A percentile compares a stretch with the other conserved stretches of the same genome.
phyloP scores from a whole-genome alignment of 2,888 invertebrate species.

The Cheilosia grossa region DNA sequence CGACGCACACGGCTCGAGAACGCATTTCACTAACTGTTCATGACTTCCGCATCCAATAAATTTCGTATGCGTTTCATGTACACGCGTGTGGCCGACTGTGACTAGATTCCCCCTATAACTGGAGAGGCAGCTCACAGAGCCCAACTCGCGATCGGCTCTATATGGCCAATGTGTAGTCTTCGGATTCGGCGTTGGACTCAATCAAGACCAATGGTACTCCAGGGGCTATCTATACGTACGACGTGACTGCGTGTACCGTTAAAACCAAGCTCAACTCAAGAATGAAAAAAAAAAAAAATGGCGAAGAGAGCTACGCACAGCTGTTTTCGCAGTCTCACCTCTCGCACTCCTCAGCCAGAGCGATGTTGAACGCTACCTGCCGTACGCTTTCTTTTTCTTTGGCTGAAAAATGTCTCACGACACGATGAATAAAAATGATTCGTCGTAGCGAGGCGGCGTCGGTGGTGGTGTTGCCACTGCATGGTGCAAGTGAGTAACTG shows the following conservation, averaged over 20 bases:
- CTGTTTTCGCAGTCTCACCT: constrained; percentile 5
- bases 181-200: constrained; percentile 51
- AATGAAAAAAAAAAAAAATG: neutral
- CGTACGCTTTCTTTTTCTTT: constrained; percentile 48
- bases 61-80: constrained; percentile 71
- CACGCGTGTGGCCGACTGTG: constrained; percentile 57
- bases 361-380: constrained; percentile 11
- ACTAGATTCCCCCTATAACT: constrained; percentile 28
- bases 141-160: constrained; percentile 9
- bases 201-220: constrained; percentile 62
- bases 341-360: neutral
- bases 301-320: neutral
- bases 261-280: neutral
- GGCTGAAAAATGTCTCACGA: constrained; percentile 29
- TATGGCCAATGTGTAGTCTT: constrained; percentile 36
- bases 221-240: constrained; percentile 37
- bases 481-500: constrained; percentile 52
- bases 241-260: constrained; percentile 64
- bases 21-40: constrained; percentile 73
- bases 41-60: constrained; percentile 73
- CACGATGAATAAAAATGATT: constrained; percentile 5
- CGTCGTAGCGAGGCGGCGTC: constrained; percentile 8
- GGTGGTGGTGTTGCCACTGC: constrained; percentile 1
- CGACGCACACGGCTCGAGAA: constrained; percentile 24
- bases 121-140: neutral